These are phyloP conservation scores for Ginglymostoma cirratum DNA, from an alignment of 2,113 vertebrate genomes.

Conservation along the genomic window DNA sequence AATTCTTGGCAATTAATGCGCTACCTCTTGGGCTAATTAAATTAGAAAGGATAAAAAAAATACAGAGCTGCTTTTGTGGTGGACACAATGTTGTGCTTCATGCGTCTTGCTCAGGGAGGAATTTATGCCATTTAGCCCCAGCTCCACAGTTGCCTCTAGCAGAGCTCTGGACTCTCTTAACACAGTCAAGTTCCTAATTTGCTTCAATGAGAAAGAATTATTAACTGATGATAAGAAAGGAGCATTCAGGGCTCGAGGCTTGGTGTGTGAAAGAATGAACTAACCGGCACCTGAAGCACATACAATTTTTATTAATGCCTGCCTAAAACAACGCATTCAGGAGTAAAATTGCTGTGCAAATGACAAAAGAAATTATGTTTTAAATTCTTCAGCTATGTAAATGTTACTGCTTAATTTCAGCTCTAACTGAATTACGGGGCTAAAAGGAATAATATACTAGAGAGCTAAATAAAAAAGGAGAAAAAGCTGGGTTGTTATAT, in stretches of 20 bases:
- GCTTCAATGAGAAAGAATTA: slow-evolving; percentile 98
- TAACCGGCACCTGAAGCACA: slow-evolving; percentile 77
- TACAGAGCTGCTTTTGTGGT: slow-evolving; percentile 97
- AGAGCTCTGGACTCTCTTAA: slow-evolving; percentile 83
- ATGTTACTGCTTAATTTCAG: slow-evolving; percentile 56
- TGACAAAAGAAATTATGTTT: slow-evolving; percentile 76
- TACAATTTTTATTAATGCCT: slow-evolving; percentile 86
- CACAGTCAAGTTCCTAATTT: slow-evolving; percentile 98
- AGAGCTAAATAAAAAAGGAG: slow-evolving; percentile 8
- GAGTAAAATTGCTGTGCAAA: slow-evolving; percentile 76
- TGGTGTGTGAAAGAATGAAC: slow-evolving; percentile 62
- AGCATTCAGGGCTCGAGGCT: slow-evolving; percentile 75
- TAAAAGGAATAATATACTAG: slow-evolving; percentile 41
- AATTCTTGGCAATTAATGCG: slow-evolving; percentile 98
- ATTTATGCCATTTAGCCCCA: slow-evolving; percentile 93
- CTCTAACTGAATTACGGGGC: slow-evolving; percentile 56
- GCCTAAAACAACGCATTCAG: slow-evolving; percentile 83
- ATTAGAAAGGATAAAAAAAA: slow-evolving; percentile 96
- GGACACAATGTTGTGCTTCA: slow-evolving; percentile 98
- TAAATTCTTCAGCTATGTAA: slow-evolving; percentile 58
- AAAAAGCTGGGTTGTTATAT: slow-evolving; percentile 18
- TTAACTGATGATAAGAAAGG: slow-evolving; percentile 98
- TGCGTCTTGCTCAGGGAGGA: slow-evolving; percentile 88
- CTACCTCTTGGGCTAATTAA: slow-evolving; percentile 99
- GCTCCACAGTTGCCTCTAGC: slow-evolving; percentile 71